A percentile compares a stretch with the other conserved stretches of the same genome.
Evolutionary conservation across 1,140 invertebrate species (phyloP).

Genomic region (Eurytemora carolleeae): DNA sequence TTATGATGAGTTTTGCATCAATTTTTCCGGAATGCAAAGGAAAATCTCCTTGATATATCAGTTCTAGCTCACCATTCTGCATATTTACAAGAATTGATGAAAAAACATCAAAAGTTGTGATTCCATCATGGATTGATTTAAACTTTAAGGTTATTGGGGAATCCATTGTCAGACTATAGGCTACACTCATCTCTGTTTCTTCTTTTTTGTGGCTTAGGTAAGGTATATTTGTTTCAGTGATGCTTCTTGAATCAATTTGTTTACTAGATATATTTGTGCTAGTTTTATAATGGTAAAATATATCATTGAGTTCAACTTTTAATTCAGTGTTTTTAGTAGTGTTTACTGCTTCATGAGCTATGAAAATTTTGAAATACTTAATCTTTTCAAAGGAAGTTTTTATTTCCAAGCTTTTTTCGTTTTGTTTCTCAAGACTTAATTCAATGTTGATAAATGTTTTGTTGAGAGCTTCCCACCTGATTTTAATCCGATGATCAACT

Average conservation of each 20-base stretch:
- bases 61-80: neutral
- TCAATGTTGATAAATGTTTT: no score
- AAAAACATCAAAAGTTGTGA: neutral
- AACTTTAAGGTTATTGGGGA: neutral
- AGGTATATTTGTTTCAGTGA: neutral
- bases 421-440: no score
- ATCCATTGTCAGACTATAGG: neutral
- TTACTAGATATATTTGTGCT: neutral
- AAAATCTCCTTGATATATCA: neutral
- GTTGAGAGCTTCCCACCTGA: no score
- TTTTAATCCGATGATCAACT: no score
- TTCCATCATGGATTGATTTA: neutral
- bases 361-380: neutral
- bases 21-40: neutral
- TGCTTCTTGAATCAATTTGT: neutral
- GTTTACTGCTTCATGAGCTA: neutral
- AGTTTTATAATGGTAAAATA: neutral
- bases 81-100: neutral
- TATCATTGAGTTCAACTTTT: neutral
- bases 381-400: neutral
- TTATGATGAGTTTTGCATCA: neutral
- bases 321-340: neutral
- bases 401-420: no score
- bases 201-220: neutral
- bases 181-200: neutral